Evolutionary conservation across 2,888 invertebrate species (phyloP), one percentile per base, ranked within the genome.

Genomic region (Chloromyia formosa): DNA sequence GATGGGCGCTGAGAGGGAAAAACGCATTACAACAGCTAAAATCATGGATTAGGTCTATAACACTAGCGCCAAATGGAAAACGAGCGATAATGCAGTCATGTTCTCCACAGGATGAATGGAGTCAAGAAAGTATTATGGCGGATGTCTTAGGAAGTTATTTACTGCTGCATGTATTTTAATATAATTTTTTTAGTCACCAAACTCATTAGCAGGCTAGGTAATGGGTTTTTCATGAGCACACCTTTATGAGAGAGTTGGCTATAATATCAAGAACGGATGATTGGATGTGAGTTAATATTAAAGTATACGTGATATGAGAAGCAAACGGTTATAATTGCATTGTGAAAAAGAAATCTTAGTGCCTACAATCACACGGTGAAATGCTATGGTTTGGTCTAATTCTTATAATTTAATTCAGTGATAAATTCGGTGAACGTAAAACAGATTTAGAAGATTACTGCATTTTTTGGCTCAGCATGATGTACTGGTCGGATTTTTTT

Each of bases 121-220:
- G 27, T 35, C 16, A 49, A 49, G 49, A 49, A 1, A 14, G 23
- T 56, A 10, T 56, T 22, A 56, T n/a, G 27, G 62, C 42, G 40
- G 20, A 56, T 22, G 16, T 18, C 27, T 35, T 35, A 35, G 7
- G 7, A 35, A 35, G 27, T 35, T 35, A 35, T 4, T 35, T 4
- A 35, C 7, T 2, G 27, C 7, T 35, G 27, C 27, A 16, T 56
- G 22, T 1, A 56, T 1, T 56, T 16, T 18, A 40, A 35, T 40
- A 35, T 61, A 22, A 27, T 40, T 40, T 62, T 54, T 69, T 69
- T 69, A 69, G 68, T 69, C 49, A 69, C 68, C 23, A 53, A 69
- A 54, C 27, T 27, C 54, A 27, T 14, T 60, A 27, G 27, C 27
- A 54, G n/a, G 22, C 23, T 54, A 49, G 40, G 23, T 54, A 49